Percentiles rank a stretch among this genome's conserved stretches.
Conservation (phyloP, 2,797 vertebrate species). For the Muraenolepis orangiensis region DNA sequence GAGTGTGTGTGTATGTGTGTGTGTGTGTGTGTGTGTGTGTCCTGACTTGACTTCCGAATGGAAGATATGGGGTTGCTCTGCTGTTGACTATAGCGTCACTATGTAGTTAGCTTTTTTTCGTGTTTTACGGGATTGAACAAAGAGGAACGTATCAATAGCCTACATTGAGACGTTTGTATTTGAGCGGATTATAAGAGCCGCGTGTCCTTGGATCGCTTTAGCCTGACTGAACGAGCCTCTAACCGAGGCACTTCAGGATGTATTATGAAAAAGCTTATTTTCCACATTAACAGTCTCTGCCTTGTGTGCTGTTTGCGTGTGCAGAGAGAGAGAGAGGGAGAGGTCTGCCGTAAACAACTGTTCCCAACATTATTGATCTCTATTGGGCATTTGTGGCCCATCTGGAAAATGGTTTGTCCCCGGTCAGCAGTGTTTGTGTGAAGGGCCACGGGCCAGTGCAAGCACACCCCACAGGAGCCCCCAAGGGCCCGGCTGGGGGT, state of each 20-base stretch:
- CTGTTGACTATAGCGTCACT: not conserved
- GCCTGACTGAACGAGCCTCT: not conserved
- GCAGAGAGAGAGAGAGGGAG: slow-evolving; percentile 17
- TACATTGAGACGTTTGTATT: not conserved
- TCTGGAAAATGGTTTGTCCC: slow-evolving; percentile 71
- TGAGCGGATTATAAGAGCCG: not conserved
- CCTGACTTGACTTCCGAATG: not conserved
- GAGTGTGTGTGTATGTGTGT: no score
- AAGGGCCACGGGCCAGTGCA: slow-evolving; percentile 64
- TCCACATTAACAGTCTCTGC: not conserved
- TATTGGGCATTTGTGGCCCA: slow-evolving; percentile 66
- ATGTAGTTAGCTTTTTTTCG: not conserved
- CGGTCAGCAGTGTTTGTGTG: slow-evolving; percentile 71
- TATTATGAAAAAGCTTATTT: not conserved
- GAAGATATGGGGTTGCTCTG: not conserved
- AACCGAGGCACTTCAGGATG: not conserved
- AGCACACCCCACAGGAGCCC: slow-evolving; percentile 22
- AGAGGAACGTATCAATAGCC: not conserved
- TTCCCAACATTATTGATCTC: slow-evolving; percentile 48
- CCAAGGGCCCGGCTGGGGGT: slow-evolving; percentile 21
- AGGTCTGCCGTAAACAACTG: slow-evolving; percentile 19
- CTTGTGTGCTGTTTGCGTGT: not conserved
- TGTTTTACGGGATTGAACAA: not conserved
- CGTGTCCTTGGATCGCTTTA: no score
- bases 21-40: not conserved